A percentile compares a stretch with the other conserved stretches of the same genome.
These are phyloP conservation scores for Idris sp. DNA, from an alignment of 1,140 invertebrate species.

Conservation along the genomic window DNA sequence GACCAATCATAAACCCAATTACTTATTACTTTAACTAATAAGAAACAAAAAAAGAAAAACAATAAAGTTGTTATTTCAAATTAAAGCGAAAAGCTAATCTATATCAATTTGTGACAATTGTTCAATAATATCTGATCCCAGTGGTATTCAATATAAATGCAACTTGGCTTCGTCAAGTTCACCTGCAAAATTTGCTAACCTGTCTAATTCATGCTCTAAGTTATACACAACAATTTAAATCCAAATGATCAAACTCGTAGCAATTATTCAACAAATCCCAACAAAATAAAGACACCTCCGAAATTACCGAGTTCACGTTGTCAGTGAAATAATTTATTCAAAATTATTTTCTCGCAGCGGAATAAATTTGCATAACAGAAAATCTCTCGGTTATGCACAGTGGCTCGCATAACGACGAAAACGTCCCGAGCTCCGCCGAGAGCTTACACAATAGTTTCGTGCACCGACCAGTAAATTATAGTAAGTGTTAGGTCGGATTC, in stretches of 20 bases:
- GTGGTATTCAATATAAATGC: too few relatives aligned
- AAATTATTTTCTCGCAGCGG: constrained; percentile 25
- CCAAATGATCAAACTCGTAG: too few relatives aligned
- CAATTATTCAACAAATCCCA: not conserved
- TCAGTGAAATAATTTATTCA: constrained; percentile 20
- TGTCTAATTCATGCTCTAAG: too few relatives aligned
- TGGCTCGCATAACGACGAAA: constrained; percentile 16
- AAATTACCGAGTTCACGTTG: constrained; percentile 11
- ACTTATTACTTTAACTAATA: too few relatives aligned
- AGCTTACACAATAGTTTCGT: constrained; percentile 55
- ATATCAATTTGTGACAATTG: too few relatives aligned
- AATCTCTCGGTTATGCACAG: constrained; percentile 9
- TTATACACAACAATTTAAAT: not conserved
- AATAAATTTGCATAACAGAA: constrained; percentile 44
- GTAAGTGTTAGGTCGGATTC: constrained; percentile 57
- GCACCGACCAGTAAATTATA: constrained; percentile 56
- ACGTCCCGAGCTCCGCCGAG: constrained; percentile 12
- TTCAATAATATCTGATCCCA: too few relatives aligned
- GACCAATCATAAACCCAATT: too few relatives aligned
- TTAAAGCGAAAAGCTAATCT: too few relatives aligned
- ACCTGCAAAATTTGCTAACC: too few relatives aligned
- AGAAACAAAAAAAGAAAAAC: too few relatives aligned
- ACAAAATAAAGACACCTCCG: not conserved
- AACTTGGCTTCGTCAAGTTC: too few relatives aligned
- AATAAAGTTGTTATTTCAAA: too few relatives aligned